Conservation (phyloP, 37 sponge, comb jelly and placozoan genomes). For the Corticium candelabrum region DNA sequence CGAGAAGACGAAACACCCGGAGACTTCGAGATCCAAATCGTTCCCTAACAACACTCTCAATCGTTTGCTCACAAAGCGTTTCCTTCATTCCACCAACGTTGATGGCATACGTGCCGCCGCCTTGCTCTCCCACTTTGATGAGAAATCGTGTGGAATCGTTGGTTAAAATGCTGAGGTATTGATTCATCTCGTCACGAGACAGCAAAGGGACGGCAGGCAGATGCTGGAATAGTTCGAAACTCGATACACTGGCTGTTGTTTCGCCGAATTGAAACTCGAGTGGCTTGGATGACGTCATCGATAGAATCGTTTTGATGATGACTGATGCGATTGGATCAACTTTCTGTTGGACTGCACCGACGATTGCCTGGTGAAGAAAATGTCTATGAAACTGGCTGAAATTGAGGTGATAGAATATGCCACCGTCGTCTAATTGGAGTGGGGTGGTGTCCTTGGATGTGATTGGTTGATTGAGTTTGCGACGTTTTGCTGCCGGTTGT, state of each 20-base stretch:
- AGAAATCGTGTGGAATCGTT: background rate
- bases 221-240: slow-evolving; percentile 1
- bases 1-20: slow-evolving; percentile 61
- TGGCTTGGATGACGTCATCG: background rate
- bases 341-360: background rate
- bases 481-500: no score
- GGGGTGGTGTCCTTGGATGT: no score
- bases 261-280: background rate
- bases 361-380: background rate
- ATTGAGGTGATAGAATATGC: background rate
- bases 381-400: background rate
- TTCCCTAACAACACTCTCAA: background rate
- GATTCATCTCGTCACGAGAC: background rate
- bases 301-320: background rate
- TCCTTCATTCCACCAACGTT: background rate
- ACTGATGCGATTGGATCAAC: background rate
- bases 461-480: no score
- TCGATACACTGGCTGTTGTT: background rate
- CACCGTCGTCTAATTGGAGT: background rate
- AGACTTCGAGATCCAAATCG: slow-evolving; percentile 63
- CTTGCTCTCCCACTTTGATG: background rate
- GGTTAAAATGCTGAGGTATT: background rate
- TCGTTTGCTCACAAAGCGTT: background rate
- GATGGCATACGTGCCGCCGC: background rate
- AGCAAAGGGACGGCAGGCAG: background rate